Percentiles rank a stretch among this genome's conserved stretches.
Conservation (phyloP, 1,140 invertebrate genomes). For the Temnothorax nylanderi region DNA sequence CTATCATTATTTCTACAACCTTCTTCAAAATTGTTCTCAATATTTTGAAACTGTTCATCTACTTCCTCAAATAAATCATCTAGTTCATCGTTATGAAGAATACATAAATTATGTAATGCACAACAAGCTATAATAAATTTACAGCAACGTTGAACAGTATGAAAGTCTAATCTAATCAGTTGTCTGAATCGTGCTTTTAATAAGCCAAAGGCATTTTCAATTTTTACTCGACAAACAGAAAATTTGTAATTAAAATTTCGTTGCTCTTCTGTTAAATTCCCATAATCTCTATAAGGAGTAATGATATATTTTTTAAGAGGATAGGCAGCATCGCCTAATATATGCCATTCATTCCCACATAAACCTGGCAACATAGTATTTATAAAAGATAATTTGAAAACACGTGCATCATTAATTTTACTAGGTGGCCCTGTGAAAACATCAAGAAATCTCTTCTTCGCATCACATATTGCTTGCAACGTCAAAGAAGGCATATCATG, state of each 20-base stretch:
- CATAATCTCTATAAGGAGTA: constrained; percentile 1
- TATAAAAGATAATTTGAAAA: background rate
- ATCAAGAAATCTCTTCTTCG: background rate
- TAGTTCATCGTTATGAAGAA: background rate
- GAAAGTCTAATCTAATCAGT: background rate
- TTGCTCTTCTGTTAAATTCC: background rate
- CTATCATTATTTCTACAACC: background rate
- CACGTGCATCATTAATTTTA: constrained; percentile 5
- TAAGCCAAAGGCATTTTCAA: background rate
- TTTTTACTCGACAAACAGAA: constrained; percentile 4
- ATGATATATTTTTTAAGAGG: background rate
- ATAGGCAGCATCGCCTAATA: background rate
- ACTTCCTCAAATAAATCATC: background rate
- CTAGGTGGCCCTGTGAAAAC: background rate
- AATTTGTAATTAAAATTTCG: constrained; percentile 15
- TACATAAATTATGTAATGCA: background rate
- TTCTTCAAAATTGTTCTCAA: background rate
- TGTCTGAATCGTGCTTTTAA: constrained; percentile 6
- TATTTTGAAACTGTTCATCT: background rate
- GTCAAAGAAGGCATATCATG: constrained; percentile 2
- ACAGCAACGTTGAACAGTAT: background rate
- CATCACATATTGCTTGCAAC: constrained; percentile 4
- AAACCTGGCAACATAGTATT: background rate
- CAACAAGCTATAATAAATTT: constrained; percentile 8
- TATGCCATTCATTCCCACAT: background rate